phyloP scores from a whole-genome alignment of 1,140 invertebrate species.

The Subanguina moxae region DNA sequence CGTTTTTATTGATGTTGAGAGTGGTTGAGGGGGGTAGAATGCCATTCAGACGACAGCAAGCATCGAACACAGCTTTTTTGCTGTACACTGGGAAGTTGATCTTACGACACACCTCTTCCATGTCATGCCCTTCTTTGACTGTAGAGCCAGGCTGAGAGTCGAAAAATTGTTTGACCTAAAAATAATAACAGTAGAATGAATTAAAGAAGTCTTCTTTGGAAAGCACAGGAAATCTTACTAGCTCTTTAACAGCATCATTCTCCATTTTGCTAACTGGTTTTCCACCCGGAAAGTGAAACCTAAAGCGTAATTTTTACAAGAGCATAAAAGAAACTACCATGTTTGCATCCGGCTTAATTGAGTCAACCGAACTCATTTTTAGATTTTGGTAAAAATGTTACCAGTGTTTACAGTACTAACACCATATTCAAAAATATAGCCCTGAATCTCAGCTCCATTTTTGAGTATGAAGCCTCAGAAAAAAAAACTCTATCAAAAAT shows the following conservation, averaged over 20 bases:
- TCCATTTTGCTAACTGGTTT: slow-evolving; percentile 32
- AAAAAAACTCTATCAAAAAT: no score
- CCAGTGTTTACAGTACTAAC: no score
- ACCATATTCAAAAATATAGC: no score
- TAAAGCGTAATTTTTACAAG: slow-evolving; percentile 19
- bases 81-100: slow-evolving; percentile 37
- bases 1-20: slow-evolving; percentile 1
- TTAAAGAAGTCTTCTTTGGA: neutral
- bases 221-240: slow-evolving; percentile 7
- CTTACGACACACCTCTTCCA: slow-evolving; percentile 35
- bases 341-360: no score
- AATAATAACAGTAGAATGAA: neutral
- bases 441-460: no score
- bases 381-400: no score
- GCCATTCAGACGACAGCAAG: slow-evolving; percentile 39
- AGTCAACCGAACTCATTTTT: no score
- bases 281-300: slow-evolving; percentile 43
- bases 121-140: slow-evolving; percentile 24
- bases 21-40: neutral
- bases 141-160: slow-evolving; percentile 13
- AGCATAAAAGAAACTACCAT: no score
- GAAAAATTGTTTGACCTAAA: slow-evolving; percentile 9
- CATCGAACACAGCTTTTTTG: slow-evolving; percentile 42
- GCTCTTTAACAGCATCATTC: slow-evolving; percentile 32
- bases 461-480: no score